A percentile compares a stretch with the other conserved stretches of the same genome.
These are phyloP conservation scores for Lithophane leautieri DNA, from an alignment of 2,888 invertebrate species.

Conservation along the genomic window DNA sequence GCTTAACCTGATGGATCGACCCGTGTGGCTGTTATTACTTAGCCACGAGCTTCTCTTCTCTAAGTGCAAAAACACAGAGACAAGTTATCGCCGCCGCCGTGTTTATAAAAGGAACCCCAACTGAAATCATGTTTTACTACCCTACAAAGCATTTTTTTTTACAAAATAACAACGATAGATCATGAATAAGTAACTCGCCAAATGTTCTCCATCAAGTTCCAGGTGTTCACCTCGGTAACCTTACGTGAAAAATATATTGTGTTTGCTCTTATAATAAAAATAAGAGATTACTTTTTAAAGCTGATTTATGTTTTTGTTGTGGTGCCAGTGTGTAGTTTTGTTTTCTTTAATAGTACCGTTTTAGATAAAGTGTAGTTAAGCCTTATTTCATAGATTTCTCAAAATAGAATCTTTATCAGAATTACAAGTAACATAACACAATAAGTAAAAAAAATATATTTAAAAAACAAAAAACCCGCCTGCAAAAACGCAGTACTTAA, in stretches of 20 bases:
- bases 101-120: not conserved
- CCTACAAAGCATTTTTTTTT: conserved; percentile 12
- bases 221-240: conserved; percentile 23
- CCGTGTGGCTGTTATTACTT: too few species aligned
- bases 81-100: not conserved
- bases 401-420: too few species aligned
- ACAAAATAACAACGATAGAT: not conserved
- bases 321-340: not conserved
- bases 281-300: conserved; percentile 23
- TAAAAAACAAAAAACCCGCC: too few species aligned
- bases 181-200: conserved; percentile 33
- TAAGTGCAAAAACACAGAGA: not conserved
- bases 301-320: conserved; percentile 15
- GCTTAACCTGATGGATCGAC: too few species aligned
- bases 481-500: too few species aligned
- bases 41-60: too few species aligned
- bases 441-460: too few species aligned
- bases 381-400: not conserved
- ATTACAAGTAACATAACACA: too few species aligned
- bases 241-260: conserved; percentile 25
- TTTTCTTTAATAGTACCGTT: not conserved
- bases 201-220: conserved; percentile 16
- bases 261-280: not conserved
- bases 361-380: not conserved
- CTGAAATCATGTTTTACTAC: not conserved